phyloP scores from a whole-genome alignment of 2,113 vertebrate species.

The Eptesicus fuscus region DNA sequence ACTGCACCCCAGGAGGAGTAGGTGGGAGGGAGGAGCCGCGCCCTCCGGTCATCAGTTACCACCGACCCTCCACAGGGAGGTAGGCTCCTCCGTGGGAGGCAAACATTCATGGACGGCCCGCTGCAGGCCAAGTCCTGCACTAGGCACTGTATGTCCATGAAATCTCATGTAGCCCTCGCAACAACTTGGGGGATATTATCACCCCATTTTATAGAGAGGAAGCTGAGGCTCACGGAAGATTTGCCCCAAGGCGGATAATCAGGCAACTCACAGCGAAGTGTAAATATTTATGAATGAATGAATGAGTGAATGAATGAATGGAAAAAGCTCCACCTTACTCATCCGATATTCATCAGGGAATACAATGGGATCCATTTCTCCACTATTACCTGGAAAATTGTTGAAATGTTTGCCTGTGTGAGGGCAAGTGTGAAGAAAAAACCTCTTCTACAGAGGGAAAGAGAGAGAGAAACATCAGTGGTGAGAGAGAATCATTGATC shows the following conservation, averaged over 20 bases:
- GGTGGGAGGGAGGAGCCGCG: background rate
- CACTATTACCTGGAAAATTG: background rate
- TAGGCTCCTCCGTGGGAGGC: background rate
- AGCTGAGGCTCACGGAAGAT: background rate
- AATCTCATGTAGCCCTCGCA: background rate
- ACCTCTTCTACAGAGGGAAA: background rate
- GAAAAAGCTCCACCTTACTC: too few relatives aligned
- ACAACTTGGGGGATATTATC: background rate
- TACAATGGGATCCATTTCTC: background rate
- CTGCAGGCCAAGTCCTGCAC: background rate
- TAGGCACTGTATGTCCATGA: background rate
- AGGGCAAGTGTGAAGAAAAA: background rate
- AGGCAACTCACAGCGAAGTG: background rate
- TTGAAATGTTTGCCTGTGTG: background rate
- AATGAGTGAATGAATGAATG: background rate
- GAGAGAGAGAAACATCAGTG: too few relatives aligned
- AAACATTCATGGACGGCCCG: background rate
- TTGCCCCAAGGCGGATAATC: background rate
- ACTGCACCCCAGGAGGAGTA: background rate
- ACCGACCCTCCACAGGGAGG: background rate
- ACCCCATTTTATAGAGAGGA: background rate
- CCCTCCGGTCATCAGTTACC: rapidly evolving
- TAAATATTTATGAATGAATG: background rate
- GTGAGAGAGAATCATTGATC: too few relatives aligned
- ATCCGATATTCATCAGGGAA: background rate